Percentiles rank a stretch among this genome's conserved stretches.
Conservation (phyloP, 2,113 vertebrate genomes). For the Chloropsis hardwickii region DNA sequence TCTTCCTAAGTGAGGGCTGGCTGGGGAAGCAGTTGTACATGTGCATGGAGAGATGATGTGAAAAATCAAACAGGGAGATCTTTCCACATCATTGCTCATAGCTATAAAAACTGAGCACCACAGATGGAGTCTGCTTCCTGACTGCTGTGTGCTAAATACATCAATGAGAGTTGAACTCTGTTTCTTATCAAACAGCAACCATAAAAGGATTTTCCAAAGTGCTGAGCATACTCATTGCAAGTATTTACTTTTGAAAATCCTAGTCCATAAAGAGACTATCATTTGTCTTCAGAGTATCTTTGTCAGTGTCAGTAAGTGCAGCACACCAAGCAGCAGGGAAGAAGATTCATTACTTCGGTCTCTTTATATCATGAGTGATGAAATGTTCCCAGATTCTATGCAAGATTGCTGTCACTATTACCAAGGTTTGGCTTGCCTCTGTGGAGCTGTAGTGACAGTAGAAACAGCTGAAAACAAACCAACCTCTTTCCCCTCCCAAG, state of each 20-base stretch:
- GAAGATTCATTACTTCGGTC: not conserved
- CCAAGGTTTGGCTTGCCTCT: not conserved
- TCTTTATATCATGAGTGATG: not conserved
- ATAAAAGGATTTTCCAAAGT: not conserved
- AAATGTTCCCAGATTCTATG: not conserved
- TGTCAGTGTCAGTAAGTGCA: not conserved
- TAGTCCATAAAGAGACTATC: not conserved
- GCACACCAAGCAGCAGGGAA: not conserved
- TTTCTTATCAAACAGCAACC: not conserved
- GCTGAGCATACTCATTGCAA: not conserved
- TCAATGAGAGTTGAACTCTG: not conserved
- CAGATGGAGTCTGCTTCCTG: not conserved
- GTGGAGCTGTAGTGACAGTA: not conserved
- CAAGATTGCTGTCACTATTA: not conserved
- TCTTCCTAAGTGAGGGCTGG: not conserved
- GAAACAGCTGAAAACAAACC: not conserved
- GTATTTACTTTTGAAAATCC: not conserved
- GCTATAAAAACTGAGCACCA: not conserved
- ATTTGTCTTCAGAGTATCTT: not conserved
- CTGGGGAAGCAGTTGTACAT: not conserved
- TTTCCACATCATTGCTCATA: not conserved
- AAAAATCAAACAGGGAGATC: not conserved
- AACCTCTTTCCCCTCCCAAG: not conserved
- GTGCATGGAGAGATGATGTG: not conserved
- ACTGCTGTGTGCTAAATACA: not conserved